These are phyloP conservation scores for Dryomyza anilis DNA, from an alignment of 2,888 invertebrate genomes.

Conservation along the genomic window DNA sequence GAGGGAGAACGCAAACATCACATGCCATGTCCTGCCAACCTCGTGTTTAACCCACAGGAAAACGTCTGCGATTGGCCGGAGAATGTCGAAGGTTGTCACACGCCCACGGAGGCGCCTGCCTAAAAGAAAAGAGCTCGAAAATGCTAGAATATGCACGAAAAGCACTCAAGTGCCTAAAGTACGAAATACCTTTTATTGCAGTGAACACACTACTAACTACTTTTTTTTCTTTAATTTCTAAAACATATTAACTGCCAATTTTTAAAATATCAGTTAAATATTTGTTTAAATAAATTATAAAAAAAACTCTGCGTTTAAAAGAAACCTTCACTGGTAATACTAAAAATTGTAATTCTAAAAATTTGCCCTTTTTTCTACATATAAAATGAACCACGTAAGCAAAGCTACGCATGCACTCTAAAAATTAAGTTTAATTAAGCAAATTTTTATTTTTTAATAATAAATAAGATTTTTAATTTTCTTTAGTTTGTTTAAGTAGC, in stretches of 20 bases:
- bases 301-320: too few relatives aligned
- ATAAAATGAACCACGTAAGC: too few relatives aligned
- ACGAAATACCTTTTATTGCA: neutral
- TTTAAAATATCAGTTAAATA: too few relatives aligned
- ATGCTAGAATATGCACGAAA: too few relatives aligned
- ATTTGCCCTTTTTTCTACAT: neutral
- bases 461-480: too few relatives aligned
- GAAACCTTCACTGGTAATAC: too few relatives aligned
- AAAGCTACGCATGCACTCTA: neutral
- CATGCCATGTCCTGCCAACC: constrained; percentile 92
- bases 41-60: constrained; percentile 90
- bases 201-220: too few relatives aligned
- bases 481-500: neutral
- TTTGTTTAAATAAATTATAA: too few relatives aligned
- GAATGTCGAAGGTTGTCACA: constrained; percentile 86
- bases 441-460: constrained; percentile 2
- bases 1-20: constrained; percentile 94
- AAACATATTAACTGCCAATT: too few relatives aligned
- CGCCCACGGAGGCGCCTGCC: constrained; percentile 70
- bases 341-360: neutral
- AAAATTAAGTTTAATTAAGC: constrained; percentile 13
- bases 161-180: too few relatives aligned
- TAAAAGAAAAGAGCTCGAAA: too few relatives aligned
- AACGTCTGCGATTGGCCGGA: constrained; percentile 97
- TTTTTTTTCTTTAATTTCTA: too few relatives aligned